Base-by-base conservation (phyloP, 1,140 invertebrate species). In the Hestina assimilis region DNA sequence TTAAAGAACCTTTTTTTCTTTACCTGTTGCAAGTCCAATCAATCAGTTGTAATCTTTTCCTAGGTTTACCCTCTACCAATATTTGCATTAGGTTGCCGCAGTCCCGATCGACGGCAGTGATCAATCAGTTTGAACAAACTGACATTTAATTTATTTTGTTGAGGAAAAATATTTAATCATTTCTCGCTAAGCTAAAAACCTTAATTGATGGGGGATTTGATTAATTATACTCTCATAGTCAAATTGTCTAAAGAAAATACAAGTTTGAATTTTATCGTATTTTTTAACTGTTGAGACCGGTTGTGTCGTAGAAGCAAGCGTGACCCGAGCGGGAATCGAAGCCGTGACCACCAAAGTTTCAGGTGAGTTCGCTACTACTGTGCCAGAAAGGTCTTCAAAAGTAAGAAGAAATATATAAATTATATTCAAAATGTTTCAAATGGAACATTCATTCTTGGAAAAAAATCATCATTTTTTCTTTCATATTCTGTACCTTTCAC, bases 21-120 rank as follows among this genome's bases (percentile, higher is more conserved):
- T 21, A 75, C 76, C 65, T 79, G 72, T 79, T 79, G 72, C 72
- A 33, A 40, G 24, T 58, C 67, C 71, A 79, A 77, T 79, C 76
- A 77, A 73, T 79, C 76, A 77, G 61, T 50, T 35, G 66, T 68
- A 72, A 74, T 72, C 69, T 68, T 67, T 64, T 48, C 47, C 66
- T 64, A 61, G 59, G 42, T 56, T 38, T 60, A 46, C 41, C 51
- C 26, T 51, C 28, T 28, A 65, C 69, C 72, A 75, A 75, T 75
- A 74, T 75, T 79, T 70, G 66, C 70, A 70, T 74, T 67, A 31
- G 45, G 17, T 58, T 12, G n/a, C 33, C 28, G 33, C 54, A 64
- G 59, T 28, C 6, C 42, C 50, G 63, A 68, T 68, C 61, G 62
- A 41, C 29, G 45, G 42, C 46, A 48, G 47, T 65, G 42, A 64